A percentile compares a stretch with the other conserved stretches of the same genome.
These are phyloP conservation scores for Cochlearius cochlearius DNA, from an alignment of 2,113 vertebrate species.

Conservation along the genomic window DNA sequence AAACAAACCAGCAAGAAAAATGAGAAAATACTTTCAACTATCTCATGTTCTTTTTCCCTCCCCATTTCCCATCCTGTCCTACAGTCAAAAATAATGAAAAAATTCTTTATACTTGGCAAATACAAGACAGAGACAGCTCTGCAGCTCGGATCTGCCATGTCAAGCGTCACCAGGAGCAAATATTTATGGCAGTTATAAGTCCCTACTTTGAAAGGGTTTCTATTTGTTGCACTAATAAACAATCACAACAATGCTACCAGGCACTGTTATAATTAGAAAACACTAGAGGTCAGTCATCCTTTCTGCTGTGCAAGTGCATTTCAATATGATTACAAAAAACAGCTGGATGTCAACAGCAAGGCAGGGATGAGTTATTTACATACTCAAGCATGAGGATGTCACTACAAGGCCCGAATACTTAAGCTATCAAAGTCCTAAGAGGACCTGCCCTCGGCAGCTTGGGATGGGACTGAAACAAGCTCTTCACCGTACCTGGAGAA, in stretches of 20 bases:
- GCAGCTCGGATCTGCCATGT: not conserved
- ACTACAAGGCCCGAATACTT: not conserved
- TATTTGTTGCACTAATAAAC: constrained; percentile 18
- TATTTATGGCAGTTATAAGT: not conserved
- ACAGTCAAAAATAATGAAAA: not conserved
- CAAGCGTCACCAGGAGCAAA: not conserved
- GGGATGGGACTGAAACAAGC: not conserved
- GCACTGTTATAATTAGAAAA: constrained; percentile 17
- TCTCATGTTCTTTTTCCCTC: not conserved
- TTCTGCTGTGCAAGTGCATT: not conserved
- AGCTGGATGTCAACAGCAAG: constrained; percentile 14
- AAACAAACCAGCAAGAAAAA: not conserved
- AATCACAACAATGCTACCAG: not conserved
- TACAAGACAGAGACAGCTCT: not conserved
- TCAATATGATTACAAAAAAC: constrained; percentile 18
- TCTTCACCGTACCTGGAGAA: not conserved
- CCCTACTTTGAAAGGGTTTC: not conserved
- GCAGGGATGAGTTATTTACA: not conserved
- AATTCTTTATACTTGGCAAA: not conserved
- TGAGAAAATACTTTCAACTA: not conserved
- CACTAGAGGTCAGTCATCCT: constrained; percentile 27
- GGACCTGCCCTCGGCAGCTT: not conserved
- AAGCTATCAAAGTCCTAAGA: not conserved
- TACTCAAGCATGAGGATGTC: not conserved
- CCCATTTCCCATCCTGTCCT: not conserved